Base-by-base conservation (phyloP, 2,888 invertebrate species). In the Taphrorychus bicolor region DNA sequence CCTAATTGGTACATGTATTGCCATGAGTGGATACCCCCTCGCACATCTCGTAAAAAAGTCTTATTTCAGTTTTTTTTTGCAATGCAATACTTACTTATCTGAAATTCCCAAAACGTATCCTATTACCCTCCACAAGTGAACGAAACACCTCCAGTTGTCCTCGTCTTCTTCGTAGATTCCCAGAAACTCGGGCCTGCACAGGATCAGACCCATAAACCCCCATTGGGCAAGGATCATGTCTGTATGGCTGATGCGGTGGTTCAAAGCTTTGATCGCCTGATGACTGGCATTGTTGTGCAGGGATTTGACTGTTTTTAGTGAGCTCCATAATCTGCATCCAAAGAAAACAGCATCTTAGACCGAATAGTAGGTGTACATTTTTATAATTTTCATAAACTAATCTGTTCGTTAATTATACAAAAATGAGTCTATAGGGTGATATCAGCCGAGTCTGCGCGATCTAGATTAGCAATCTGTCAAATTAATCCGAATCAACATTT, bases 161-260 rank as follows among this genome's bases (percentile, higher is more conserved):
- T 84, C 81, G 7, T 84, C 85, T 3, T 85, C 81, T 69, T 87
- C 85, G 5, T 84, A 79, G n/a, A 94, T 82, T 0, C 93, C 92
- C 52, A 94, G 85, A 61, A 85, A 80, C 62, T 88, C 84, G 0
- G 88, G 86, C 57, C 87, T 87, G 3, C 91, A 77, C 0, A 93
- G 78, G 0, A 88, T 84, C 72, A 89, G 89, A 0, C 94, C 95
- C 77, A 95, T 87, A 78, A 96, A 96, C 2, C 94, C 95, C 78
- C 93, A 93, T 81, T 93, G 94, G 0, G 95, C 94, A 7, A 95
- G 79, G 0, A 91, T 91, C 86, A 97, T 88, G 78, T 95, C 95
- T 72, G 90, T 87, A 79, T 96, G 96, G 0, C 90, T 89, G 32
- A 95, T 89, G 40, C 84, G 82, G 0, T 87, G 87, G 1, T 84